A percentile compares a stretch with the other conserved stretches of the same genome.
These are phyloP conservation scores for Apocrypta bakeri DNA, from an alignment of 1,140 invertebrate species.

Conservation along the genomic window DNA sequence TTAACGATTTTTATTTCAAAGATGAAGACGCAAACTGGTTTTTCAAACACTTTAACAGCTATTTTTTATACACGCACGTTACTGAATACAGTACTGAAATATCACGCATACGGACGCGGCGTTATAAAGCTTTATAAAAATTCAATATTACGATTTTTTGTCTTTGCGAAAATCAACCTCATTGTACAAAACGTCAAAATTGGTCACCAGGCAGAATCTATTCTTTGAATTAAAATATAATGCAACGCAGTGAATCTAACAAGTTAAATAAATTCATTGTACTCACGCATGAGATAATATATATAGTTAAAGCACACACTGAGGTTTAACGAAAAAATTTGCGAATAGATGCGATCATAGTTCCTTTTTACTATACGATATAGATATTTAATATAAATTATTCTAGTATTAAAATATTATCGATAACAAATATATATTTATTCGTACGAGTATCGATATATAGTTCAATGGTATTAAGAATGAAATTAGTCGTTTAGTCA, in stretches of 20 bases:
- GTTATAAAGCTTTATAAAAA: too few relatives aligned
- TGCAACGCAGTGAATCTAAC: not conserved
- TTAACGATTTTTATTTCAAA: not conserved
- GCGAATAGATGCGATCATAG: slow-evolving; percentile 59
- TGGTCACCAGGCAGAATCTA: not conserved
- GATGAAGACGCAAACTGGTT: not conserved
- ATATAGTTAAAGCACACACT: slow-evolving; percentile 12
- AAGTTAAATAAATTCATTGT: not conserved
- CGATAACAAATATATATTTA: slow-evolving; percentile 38
- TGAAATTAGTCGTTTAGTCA: slow-evolving; percentile 3
- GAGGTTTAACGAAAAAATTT: slow-evolving; percentile 39
- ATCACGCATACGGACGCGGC: too few relatives aligned
- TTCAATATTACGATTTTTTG: slow-evolving; percentile 4
- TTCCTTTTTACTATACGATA: slow-evolving; percentile 62
- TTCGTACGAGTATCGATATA: slow-evolving; percentile 24
- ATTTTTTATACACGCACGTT: too few relatives aligned
- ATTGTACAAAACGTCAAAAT: not conserved
- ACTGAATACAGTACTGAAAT: too few relatives aligned
- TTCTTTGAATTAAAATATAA: not conserved
- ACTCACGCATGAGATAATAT: not conserved
- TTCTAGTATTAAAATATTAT: slow-evolving; percentile 54
- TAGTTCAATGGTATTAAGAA: slow-evolving; percentile 40
- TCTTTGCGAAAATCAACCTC: not conserved
- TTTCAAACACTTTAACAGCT: too few relatives aligned
- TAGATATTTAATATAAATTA: slow-evolving; percentile 61